Evolutionary conservation across 2,888 invertebrate genomes (phyloP).

Genomic region (Mythimna vitellina): DNA sequence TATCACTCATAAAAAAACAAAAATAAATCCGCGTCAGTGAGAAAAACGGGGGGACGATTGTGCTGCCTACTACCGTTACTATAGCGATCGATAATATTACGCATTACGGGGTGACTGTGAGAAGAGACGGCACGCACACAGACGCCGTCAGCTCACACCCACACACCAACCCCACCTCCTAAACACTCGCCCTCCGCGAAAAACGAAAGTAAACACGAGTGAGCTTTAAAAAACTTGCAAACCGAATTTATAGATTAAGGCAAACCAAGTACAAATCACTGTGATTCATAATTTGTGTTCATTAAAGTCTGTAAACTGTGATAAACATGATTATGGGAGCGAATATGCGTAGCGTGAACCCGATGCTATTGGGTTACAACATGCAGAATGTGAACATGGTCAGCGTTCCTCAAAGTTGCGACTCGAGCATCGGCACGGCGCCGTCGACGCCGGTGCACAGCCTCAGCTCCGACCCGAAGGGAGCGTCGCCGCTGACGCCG

Average conservation of each 20-base stretch:
- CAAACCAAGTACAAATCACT: slow-evolving; percentile 85
- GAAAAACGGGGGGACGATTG: slow-evolving; percentile 78
- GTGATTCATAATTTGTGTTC: slow-evolving; percentile 83
- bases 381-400: slow-evolving; percentile 72
- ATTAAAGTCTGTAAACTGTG: slow-evolving; percentile 76
- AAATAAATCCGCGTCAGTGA: slow-evolving; percentile 79
- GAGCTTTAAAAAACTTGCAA: slow-evolving; percentile 85
- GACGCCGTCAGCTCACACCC: slow-evolving; percentile 73
- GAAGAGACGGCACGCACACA: slow-evolving; percentile 78
- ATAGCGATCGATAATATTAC: slow-evolving; percentile 90
- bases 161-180: slow-evolving; percentile 73
- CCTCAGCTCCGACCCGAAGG: slow-evolving; percentile 69
- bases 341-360: slow-evolving; percentile 81
- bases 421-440: slow-evolving; percentile 76
- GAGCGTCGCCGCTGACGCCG: slow-evolving; percentile 80
- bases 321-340: slow-evolving; percentile 86
- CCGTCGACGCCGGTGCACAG: slow-evolving; percentile 86
- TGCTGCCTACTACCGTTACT: slow-evolving; percentile 82
- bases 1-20: slow-evolving; percentile 71
- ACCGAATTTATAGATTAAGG: slow-evolving; percentile 89
- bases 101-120: slow-evolving; percentile 86
- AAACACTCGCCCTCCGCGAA: slow-evolving; percentile 72
- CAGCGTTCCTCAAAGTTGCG: slow-evolving; percentile 68
- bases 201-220: slow-evolving; percentile 82
- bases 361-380: slow-evolving; percentile 83